These are phyloP conservation scores for Copidosoma floridanum DNA, from an alignment of 1,140 invertebrate genomes.

Conservation along the genomic window DNA sequence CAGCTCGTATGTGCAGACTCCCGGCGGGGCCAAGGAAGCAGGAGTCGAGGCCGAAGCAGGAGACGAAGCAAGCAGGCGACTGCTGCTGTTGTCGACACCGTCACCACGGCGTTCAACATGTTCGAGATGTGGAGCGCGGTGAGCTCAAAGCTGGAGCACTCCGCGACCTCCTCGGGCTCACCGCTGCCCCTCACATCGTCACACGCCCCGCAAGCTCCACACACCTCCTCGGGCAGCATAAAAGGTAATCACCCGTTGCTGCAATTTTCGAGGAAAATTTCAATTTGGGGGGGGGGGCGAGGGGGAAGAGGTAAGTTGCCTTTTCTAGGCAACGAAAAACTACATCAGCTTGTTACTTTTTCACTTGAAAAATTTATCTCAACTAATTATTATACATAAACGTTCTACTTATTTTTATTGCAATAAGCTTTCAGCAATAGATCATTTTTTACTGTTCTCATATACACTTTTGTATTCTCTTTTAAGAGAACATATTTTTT, in stretches of 20 bases:
- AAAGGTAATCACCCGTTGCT: slow-evolving; percentile 75
- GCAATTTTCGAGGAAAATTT: too few relatives aligned
- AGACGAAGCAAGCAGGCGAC: slow-evolving; percentile 18
- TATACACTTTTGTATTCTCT: too few relatives aligned
- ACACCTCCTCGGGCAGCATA: slow-evolving; percentile 78
- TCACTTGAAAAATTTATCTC: too few relatives aligned
- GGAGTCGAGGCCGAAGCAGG: slow-evolving; percentile 5
- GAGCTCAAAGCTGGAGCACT: slow-evolving; percentile 74
- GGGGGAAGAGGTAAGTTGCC: too few relatives aligned
- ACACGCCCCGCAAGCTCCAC: slow-evolving; percentile 65
- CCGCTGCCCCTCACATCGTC: slow-evolving; percentile 52
- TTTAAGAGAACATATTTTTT: too few relatives aligned
- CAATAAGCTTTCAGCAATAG: too few relatives aligned
- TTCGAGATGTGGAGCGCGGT: slow-evolving; percentile 86
- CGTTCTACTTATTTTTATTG: too few relatives aligned
- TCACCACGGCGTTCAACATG: slow-evolving; percentile 69
- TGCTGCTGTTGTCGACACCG: slow-evolving; percentile 46
- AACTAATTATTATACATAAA: too few relatives aligned
- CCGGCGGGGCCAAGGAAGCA: neutral
- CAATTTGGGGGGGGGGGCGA: too few relatives aligned
- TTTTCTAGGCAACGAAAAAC: too few relatives aligned
- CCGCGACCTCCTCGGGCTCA: slow-evolving; percentile 56
- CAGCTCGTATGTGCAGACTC: slow-evolving; percentile 17
- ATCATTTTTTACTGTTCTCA: too few relatives aligned
- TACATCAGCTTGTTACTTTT: too few relatives aligned